Percentiles rank a stretch among this genome's conserved stretches.
Evolutionary conservation across 2,888 invertebrate species (phyloP).

Genomic region (Ophion obscuratus): DNA sequence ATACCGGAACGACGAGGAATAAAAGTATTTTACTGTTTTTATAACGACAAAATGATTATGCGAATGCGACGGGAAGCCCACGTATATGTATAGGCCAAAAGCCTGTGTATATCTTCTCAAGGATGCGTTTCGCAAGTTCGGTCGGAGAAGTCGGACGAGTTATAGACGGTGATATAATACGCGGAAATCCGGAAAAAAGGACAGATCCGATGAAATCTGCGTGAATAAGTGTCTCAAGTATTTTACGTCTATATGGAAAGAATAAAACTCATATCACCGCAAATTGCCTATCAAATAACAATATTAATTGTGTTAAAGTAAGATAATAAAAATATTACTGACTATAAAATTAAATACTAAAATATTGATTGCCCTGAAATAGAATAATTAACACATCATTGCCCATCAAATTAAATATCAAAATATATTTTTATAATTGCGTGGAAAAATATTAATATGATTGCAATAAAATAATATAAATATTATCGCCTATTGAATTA

Average conservation of each 20-base stretch:
- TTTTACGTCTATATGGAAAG: background rate
- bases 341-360: too few relatives aligned
- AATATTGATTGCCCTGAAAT: too few relatives aligned
- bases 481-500: too few relatives aligned
- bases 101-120: background rate
- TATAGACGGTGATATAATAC: background rate
- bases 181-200: background rate
- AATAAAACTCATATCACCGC: too few relatives aligned
- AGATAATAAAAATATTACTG: too few relatives aligned
- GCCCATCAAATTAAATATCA: too few relatives aligned
- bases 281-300: too few relatives aligned
- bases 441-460: too few relatives aligned
- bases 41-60: constrained; percentile 22
- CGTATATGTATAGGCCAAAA: background rate
- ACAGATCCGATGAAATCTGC: background rate
- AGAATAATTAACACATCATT: too few relatives aligned
- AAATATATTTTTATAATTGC: too few relatives aligned
- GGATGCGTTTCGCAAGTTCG: constrained; percentile 9
- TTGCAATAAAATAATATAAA: too few relatives aligned
- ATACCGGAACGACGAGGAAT: constrained; percentile 18
- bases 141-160: background rate
- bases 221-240: constrained; percentile 6
- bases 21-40: constrained; percentile 32
- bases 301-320: too few relatives aligned
- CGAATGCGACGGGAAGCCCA: constrained; percentile 17